A percentile compares a stretch with the other conserved stretches of the same genome.
These are phyloP conservation scores for Tinamus major DNA, from an alignment of 2,797 vertebrate species.

Conservation along the genomic window DNA sequence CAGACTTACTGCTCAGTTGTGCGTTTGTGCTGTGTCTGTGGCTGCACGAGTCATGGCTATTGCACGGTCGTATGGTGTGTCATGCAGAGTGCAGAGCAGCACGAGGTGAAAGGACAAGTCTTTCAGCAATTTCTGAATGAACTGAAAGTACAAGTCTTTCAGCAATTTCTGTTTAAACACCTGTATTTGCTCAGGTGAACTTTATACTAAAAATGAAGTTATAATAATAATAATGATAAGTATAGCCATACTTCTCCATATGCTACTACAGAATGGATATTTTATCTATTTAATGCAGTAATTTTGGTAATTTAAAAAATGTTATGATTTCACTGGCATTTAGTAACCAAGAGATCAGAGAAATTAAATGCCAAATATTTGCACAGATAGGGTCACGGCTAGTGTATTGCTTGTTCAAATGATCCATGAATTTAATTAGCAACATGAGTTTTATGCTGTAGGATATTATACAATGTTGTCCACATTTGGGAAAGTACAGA, in stretches of 20 bases:
- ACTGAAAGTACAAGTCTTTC: not conserved
- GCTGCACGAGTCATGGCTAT: not conserved
- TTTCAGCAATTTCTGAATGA: not conserved
- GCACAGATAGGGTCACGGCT: not conserved
- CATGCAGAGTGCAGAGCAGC: not conserved
- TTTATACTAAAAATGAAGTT: not conserved
- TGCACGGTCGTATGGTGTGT: fast-evolving
- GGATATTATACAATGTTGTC: not conserved
- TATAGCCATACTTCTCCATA: not conserved
- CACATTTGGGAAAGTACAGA: not conserved
- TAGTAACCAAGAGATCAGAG: not conserved
- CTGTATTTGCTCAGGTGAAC: not conserved
- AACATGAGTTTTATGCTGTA: not conserved
- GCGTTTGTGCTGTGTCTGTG: not conserved
- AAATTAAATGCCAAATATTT: conserved; percentile 20
- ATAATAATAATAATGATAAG: not conserved
- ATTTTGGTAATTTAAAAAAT: not conserved
- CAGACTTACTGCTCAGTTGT: not conserved
- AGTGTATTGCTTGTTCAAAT: not conserved
- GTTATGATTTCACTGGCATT: not conserved
- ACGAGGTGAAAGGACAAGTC: not conserved
- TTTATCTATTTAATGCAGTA: not conserved
- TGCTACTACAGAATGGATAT: not conserved
- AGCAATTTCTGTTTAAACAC: not conserved
- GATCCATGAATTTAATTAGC: not conserved